Evolutionary conservation across 2,888 invertebrate genomes (phyloP), one percentile per base, ranked within the genome.

Genomic region (Caenorhabditis sp.): DNA sequence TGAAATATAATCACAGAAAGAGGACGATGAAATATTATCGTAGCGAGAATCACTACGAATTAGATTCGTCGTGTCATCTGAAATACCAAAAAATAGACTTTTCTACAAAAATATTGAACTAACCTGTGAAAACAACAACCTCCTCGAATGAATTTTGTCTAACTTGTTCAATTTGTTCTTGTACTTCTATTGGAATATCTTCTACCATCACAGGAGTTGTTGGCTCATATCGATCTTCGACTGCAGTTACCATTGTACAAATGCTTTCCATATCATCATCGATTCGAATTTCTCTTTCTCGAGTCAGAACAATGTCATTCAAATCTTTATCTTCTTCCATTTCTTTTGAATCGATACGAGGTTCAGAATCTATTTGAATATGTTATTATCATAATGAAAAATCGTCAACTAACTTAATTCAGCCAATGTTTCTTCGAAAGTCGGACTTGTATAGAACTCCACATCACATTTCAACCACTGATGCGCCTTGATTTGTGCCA

Each of bases 11-110:
- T 80, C 80, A 63, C 75, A 80, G 54, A 82, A 67, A 25, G 82
- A 82, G 17, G 80, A 80, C 54, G 77, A 76, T 56, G 82, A 82
- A 59, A 82, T 77, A 50, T 82, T 82, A 66, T 82, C 82, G 67
- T 82, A 82, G 8, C 77, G 77, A 36, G 80, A 79, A 20, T 72
- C 70, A 62, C 80, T 70, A 59, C 82, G 75, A 52, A 70, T 65
- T 14, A 80, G 62, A 23, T 75, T 61, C 21, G 66, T 71, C 58
- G 63, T 63, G 52, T 69, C 73, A 62, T 59, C 69, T 73, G 63
- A 8, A 68, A n/a, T n/a, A n/a, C n/a, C n/a, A n/a, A n/a, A 59
- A 26, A 49, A 52, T 14, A 59, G 8, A n/a, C 23, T 25, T 49
- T 7, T 4, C 31, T 17, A 56, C 4, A 17, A 25, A 21, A 17